Base-by-base conservation (phyloP, 2,113 vertebrate genomes). In the Microcebus tavaratra region DNA sequence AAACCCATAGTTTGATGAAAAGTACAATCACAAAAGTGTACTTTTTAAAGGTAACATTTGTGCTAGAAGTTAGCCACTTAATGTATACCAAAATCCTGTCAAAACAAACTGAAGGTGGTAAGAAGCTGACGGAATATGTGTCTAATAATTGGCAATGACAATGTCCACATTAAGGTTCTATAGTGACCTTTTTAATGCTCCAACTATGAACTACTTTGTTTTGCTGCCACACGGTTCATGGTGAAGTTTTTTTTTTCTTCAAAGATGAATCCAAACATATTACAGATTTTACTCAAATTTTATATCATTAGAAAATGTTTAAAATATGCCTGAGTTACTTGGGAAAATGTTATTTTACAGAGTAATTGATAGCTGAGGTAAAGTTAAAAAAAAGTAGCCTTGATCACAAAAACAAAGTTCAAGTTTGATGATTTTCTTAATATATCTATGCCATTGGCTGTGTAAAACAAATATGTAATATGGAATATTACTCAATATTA, bases 1-100 rank as follows among this genome's bases (percentile, higher is more conserved):
- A 90, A 90, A 79, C 2, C 20, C 14, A 53, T 57, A 36, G 80
- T 80, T 94, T 59, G 5, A 94, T 68, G 50, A 95, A 96, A 94
- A 90, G 27, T 25, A n/a, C 29, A 81, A 13, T 59, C 29, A 81
- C 3, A 80, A 90, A 95, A 36, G 4, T 53, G 2, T 8, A 82
- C 45, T 42, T 86, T 90, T 65, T 55, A 68, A 95, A 82, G 29
- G 42, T 70, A 90, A 18, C 3, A 83, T 55, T 94, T 78, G 48
- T 84, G 42, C 36, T 34, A 81, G 21, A 88, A 76, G 70, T 68
- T 83, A 90, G 48, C 12, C 42, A 48, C 39, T 93, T 73, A 78
- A 20, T 90, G 25, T 88, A 23, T n/a, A 42, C 8, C 15, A 13
- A 92, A 83, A 48, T 79, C 1, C n/a, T 67, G 27, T 67, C 27